Conservation (phyloP, 2,888 invertebrate genomes). For the Antheraea assamensis region DNA sequence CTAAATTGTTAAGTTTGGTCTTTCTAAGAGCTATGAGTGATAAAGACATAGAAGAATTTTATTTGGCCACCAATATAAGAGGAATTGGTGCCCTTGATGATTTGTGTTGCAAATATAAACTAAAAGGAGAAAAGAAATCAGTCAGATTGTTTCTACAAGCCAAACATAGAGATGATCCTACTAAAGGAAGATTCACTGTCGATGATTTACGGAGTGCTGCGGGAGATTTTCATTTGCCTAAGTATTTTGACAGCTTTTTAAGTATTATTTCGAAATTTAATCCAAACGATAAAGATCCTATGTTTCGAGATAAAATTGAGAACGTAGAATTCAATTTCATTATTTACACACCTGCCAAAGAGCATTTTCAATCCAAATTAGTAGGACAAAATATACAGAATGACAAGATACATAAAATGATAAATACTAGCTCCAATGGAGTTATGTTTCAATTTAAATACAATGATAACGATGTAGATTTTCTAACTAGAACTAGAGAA, state of each 20-base stretch:
- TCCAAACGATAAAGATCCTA: constrained; percentile 8
- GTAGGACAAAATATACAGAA: constrained; percentile 16
- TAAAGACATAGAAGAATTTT: constrained; percentile 15
- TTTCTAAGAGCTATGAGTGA: constrained; percentile 19
- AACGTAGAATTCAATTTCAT: constrained; percentile 23
- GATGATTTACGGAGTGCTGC: constrained; percentile 19
- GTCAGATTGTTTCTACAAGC: constrained; percentile 22
- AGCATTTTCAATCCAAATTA: constrained; percentile 17
- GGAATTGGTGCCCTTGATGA: constrained; percentile 24
- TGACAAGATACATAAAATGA: constrained; percentile 19
- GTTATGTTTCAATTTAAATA: constrained; percentile 23
- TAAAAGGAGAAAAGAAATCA: constrained; percentile 15
- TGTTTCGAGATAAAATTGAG: constrained; percentile 20
- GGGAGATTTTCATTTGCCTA: constrained; percentile 20
- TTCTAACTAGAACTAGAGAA: constrained; percentile 15
- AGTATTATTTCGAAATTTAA: constrained; percentile 14
- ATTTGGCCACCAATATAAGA: constrained; percentile 22
- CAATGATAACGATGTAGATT: constrained; percentile 17
- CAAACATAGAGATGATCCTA: constrained; percentile 23
- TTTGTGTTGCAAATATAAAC: constrained; percentile 22
- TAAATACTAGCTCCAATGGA: constrained; percentile 17
- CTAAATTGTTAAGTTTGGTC: constrained; percentile 21
- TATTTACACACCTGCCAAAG: constrained; percentile 23
- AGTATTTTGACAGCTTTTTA: constrained; percentile 23
- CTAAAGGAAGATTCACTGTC: constrained; percentile 19